Base-by-base conservation (phyloP, 2,113 vertebrate species). In the Helogale parvula region DNA sequence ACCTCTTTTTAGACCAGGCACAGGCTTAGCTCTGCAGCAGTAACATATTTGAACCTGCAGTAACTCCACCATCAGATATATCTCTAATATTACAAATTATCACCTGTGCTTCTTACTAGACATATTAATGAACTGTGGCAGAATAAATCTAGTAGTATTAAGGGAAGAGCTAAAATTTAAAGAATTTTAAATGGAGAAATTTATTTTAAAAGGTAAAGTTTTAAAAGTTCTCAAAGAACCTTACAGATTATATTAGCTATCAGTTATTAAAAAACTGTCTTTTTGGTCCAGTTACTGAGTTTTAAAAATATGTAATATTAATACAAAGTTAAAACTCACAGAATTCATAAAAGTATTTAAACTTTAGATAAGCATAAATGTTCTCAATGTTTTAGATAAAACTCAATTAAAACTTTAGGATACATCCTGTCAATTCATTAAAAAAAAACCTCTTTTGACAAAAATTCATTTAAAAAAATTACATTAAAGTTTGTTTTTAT, bases 11-110 rank as follows among this genome's bases (percentile, higher is more conserved):
- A 54, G 92, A 96, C 68, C 41, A 93, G 93, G 86, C 74, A 90
- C 38, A 93, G 92, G 83, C 93, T 94, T 89, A 95, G 93, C 74
- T 84, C n/a, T 88, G 33, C 33, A 97, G 80, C 21, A 84, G 80
- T 50, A 93, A 69, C 77, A 54, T 38, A 65, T n/a, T 0, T 63
- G 41, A 94, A 93, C 29, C 33, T 57, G 23, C 65, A 91, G 19
- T 16, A 76, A 94, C 45, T 85, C 60, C n/a, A 86, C n/a, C 35
- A 90, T 29, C 41, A 76, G 92, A 47, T 72, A 35, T 19, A 74
- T 80, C 71, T 91, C 63, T 63, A 68, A 52, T n/a, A 66, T 60
- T 69, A 96, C 29, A 84, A 57, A 96, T 65, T 92, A 69, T 60
- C 60, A 80, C 29, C 92, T 54, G 31, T 87, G 68, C 79, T 57